Conservation (phyloP, 2,113 vertebrate species). For the Galeopterus variegatus region DNA sequence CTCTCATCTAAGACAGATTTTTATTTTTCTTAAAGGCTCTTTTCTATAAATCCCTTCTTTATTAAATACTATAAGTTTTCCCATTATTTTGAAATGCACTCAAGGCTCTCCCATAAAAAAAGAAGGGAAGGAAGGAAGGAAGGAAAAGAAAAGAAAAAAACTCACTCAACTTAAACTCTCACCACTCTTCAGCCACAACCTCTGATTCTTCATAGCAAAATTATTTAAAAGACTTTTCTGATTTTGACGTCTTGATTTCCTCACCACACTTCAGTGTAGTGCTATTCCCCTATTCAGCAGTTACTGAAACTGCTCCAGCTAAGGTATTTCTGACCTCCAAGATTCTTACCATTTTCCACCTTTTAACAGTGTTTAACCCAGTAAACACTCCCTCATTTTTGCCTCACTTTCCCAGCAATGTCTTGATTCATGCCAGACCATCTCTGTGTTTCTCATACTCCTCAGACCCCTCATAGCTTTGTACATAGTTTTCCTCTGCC, state of each 20-base stretch:
- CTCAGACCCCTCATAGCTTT: neutral
- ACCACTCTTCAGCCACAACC: neutral
- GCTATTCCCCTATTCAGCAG: neutral
- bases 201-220: neutral
- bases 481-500: neutral
- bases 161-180: neutral
- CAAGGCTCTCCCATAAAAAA: neutral
- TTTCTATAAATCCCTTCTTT: neutral
- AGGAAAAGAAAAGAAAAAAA: rapidly evolving
- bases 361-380: neutral
- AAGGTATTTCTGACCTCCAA: neutral
- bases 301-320: too few relatives aligned
- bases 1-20: neutral
- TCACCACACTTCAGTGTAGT: neutral
- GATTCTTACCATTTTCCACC: neutral
- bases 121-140: neutral
- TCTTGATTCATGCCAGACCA: neutral
- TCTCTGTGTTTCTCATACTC: neutral
- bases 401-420: neutral
- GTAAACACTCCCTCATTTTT: too few relatives aligned
- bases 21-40: neutral
- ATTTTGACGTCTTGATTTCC: neutral
- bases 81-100: neutral
- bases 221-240: neutral
- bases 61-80: neutral